A percentile compares a stretch with the other conserved stretches of the same genome.
These are phyloP conservation scores for Perca flavescens DNA, from an alignment of 2,113 vertebrate genomes.

Conservation along the genomic window DNA sequence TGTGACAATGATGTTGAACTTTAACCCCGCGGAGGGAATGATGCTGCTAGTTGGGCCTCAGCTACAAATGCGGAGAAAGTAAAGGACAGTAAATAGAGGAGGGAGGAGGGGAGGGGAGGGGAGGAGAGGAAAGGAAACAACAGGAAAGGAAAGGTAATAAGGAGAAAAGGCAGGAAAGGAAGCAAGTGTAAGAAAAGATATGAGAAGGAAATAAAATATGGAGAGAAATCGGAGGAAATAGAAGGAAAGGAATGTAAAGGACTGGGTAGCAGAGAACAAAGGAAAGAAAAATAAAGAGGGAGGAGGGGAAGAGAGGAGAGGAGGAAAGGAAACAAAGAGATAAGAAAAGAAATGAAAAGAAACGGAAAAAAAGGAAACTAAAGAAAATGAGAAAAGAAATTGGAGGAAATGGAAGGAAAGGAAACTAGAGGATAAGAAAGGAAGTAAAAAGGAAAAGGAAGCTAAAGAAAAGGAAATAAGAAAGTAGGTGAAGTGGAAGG, in stretches of 20 bases:
- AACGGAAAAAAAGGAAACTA: neutral
- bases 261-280: too few relatives aligned
- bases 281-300: neutral
- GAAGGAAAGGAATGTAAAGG: neutral
- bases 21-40: constrained; percentile 32
- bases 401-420: neutral
- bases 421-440: neutral
- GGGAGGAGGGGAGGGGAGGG: too few relatives aligned
- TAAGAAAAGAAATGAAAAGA: neutral
- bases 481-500: too few relatives aligned
- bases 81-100: neutral
- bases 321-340: neutral
- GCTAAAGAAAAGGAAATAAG: neutral
- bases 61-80: constrained; percentile 19
- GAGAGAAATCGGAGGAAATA: neutral
- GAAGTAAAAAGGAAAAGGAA: neutral
- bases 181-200: neutral
- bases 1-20: constrained; percentile 32
- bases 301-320: neutral
- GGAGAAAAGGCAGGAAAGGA: neutral
- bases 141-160: neutral
- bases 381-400: neutral
- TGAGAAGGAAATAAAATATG: neutral
- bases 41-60: neutral
- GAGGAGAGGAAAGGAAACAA: neutral